Percentiles rank a stretch among this genome's conserved stretches.
These are phyloP conservation scores for Grammomys surdaster DNA, from an alignment of 2,113 vertebrate species.

Conservation along the genomic window DNA sequence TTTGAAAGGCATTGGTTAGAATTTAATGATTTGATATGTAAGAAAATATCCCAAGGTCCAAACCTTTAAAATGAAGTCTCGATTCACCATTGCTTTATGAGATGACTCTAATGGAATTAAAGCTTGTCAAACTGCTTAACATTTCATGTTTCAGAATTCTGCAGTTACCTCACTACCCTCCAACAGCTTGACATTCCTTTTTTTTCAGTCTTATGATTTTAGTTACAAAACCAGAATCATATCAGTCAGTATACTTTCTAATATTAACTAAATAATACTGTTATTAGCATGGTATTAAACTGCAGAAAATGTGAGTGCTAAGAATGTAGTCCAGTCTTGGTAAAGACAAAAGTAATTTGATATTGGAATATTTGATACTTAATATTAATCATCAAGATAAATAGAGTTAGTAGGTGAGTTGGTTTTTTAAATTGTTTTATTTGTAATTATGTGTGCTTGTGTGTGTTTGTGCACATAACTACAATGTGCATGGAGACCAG, in stretches of 20 bases:
- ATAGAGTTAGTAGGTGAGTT: not conserved
- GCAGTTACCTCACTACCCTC: conserved; percentile 15
- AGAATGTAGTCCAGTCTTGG: not conserved
- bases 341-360: conserved; percentile 45
- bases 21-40: conserved; percentile 44
- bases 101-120: conserved; percentile 62
- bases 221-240: conserved; percentile 58
- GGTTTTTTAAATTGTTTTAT: not conserved
- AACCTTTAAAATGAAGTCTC: conserved; percentile 59
- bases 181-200: conserved; percentile 37
- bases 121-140: conserved; percentile 6
- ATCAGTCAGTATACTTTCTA: conserved; percentile 5
- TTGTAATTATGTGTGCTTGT: not conserved
- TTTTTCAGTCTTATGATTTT: conserved; percentile 43
- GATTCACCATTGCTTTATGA: conserved; percentile 47
- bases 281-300: not conserved
- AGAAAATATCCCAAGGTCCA: conserved; percentile 53
- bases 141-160: conserved; percentile 62
- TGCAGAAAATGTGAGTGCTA: conserved; percentile 33
- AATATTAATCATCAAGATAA: not conserved
- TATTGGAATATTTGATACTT: conserved; percentile 44
- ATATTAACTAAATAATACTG: conserved; percentile 52
- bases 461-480: not conserved
- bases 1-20: conserved; percentile 54
- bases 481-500: not conserved